Evolutionary conservation across 1,140 invertebrate genomes (phyloP), one percentile per base, ranked within the genome.

Genomic region (Euborellia annulipes): DNA sequence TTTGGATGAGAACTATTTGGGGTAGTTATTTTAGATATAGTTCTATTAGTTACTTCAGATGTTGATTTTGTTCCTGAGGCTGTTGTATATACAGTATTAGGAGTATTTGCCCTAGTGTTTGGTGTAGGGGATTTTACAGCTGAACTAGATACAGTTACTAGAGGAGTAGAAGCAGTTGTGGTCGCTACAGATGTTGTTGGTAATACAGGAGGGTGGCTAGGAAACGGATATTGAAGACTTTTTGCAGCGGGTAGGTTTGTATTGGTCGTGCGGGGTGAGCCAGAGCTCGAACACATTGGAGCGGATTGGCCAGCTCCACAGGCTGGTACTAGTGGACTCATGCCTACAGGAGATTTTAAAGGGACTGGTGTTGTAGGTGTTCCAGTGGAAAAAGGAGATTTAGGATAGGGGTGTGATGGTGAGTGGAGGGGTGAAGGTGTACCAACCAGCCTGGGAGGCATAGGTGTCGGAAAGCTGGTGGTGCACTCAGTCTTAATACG

Each of bases 161-260:
- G 16, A 9, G 52, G 30, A 7, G 52, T 46, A 41, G 55, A 41
- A 16, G 45, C 50, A 32, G 52, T 54, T 9, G 47, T 50, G 16
- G 53, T 48, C 6, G 54, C 49, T 7, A 51, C 44, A 16, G 49
- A 50, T 30, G 55, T 55, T 39, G 59, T 62, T 41, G 65, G 60
- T 48, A 66, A 64, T 49, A 72, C 63, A 49, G 76, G 75, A 54
- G 78, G 79, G 67, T 79, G 77, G 62, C 75, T 77, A 55, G 82
- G 82, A 66, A 85, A 85, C 18, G 83, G 82, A 65, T 85, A 85
- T 55, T 85, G 81, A 22, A 85, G 60, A 19, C 79, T 75, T 55
- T 82, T 79, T 30, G 52, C 39, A 55, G 47, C 27, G 7, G 46
- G 21, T 18, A 37, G 2, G 14, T 2, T 2, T n/a, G 21, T 17